These are phyloP conservation scores for Exaiptasia diaphana DNA, from an alignment of 64 coral and sea anemone species.

Conservation along the genomic window DNA sequence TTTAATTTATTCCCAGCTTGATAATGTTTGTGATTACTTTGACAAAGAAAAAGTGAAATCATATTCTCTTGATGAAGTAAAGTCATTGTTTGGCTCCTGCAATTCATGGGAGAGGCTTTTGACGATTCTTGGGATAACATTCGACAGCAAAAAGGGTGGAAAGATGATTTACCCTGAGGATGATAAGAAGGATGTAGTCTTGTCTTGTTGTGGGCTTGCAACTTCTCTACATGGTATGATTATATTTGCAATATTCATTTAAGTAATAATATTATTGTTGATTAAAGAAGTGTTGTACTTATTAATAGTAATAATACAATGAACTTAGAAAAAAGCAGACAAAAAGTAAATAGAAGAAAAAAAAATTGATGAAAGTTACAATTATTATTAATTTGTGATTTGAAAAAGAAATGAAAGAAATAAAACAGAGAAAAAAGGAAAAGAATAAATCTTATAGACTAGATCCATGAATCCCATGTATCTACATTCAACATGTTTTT, in stretches of 20 bases:
- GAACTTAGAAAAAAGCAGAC: no score
- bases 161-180: slow-evolving; percentile 47
- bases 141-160: slow-evolving; percentile 39
- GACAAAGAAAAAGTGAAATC: slow-evolving; percentile 25
- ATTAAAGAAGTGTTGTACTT: background rate
- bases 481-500: no score
- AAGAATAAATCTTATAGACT: no score
- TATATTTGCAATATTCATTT: background rate
- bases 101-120: slow-evolving; percentile 54
- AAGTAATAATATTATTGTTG: background rate
- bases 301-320: no score
- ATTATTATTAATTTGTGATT: no score
- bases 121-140: slow-evolving; percentile 37
- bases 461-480: no score
- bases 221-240: slow-evolving; percentile 66
- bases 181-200: slow-evolving; percentile 3
- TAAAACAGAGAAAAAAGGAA: no score
- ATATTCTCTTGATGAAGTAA: slow-evolving; percentile 11
- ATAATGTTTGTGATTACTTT: slow-evolving; percentile 28
- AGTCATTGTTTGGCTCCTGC: background rate
- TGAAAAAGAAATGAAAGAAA: no score
- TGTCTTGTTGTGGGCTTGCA: slow-evolving; percentile 59
- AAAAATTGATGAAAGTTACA: no score
- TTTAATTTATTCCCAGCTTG: slow-evolving; percentile 33
- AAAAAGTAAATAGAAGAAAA: no score